Conservation (phyloP, 2,113 vertebrate genomes). For the Eclectus roratus region DNA sequence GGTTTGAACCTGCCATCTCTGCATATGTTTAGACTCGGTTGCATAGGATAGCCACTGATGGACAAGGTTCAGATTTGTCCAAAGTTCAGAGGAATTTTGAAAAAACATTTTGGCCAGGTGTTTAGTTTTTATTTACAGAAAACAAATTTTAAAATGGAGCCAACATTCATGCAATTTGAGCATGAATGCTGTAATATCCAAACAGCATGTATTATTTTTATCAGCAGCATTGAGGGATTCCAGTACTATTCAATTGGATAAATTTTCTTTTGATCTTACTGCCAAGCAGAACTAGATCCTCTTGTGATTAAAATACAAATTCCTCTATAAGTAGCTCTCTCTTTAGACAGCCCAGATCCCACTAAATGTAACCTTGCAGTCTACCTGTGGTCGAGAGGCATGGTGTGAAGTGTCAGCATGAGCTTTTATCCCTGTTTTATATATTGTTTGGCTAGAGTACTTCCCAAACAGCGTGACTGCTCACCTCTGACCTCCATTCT, state of each 20-base stretch:
- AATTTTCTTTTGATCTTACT: background rate
- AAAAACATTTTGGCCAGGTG: background rate
- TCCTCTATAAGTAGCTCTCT: background rate
- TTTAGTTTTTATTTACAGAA: background rate
- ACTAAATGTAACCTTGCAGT: background rate
- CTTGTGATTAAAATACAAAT: background rate
- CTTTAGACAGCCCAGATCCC: background rate
- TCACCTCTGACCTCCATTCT: background rate
- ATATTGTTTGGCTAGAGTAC: background rate
- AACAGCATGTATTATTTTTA: background rate
- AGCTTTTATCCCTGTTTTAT: background rate
- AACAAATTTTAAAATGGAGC: background rate
- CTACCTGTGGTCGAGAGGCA: background rate
- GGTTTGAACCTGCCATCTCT: background rate
- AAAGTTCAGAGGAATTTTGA: background rate
- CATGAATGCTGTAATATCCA: background rate
- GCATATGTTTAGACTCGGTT: background rate
- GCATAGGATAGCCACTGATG: background rate
- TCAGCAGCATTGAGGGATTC: background rate
- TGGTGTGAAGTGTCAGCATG: background rate
- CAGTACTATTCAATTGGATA: background rate
- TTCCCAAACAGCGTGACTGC: background rate
- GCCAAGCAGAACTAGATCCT: background rate
- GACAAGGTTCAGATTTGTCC: background rate
- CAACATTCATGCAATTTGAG: background rate